Conservation (phyloP, 2,113 vertebrate species). For the Isichthys henryi region DNA sequence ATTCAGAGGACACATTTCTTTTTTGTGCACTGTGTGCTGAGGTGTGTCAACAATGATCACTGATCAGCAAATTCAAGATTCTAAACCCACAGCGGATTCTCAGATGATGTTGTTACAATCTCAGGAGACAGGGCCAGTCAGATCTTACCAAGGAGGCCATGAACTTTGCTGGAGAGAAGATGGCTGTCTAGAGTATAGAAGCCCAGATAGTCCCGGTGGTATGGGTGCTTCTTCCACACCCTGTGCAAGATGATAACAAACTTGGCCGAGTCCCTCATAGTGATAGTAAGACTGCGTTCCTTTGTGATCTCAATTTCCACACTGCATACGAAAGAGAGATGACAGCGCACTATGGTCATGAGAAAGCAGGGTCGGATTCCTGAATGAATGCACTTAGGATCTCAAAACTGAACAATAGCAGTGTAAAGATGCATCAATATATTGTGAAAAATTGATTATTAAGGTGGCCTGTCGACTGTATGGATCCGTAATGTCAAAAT, state of each 20-base stretch:
- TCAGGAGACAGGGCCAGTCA: background rate
- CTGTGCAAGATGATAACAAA: conserved; percentile 85
- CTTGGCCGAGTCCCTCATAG: conserved; percentile 67
- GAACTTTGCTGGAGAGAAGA: conserved; percentile 69
- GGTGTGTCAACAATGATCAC: no score
- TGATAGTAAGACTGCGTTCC: conserved; percentile 66
- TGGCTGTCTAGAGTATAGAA: conserved; percentile 80
- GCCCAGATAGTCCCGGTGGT: conserved; percentile 78
- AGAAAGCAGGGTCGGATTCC: conserved; percentile 33
- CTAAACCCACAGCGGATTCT: background rate
- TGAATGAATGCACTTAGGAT: conserved; percentile 33
- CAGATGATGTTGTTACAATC: background rate
- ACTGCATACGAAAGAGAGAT: conserved; percentile 48
- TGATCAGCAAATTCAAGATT: no score
- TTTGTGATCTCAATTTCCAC: conserved; percentile 69
- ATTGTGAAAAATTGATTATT: background rate
- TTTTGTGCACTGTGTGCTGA: no score
- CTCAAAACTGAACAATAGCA: background rate
- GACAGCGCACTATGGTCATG: background rate
- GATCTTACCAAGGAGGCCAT: conserved; percentile 82
- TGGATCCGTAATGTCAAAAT: background rate
- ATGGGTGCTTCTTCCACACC: conserved; percentile 77
- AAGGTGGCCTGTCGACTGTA: background rate
- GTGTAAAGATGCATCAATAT: background rate
- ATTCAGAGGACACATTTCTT: no score